Percentiles rank a stretch among this genome's conserved stretches.
Evolutionary conservation across 2,797 vertebrate species (phyloP).

Genomic region (Myotis planiceps): DNA sequence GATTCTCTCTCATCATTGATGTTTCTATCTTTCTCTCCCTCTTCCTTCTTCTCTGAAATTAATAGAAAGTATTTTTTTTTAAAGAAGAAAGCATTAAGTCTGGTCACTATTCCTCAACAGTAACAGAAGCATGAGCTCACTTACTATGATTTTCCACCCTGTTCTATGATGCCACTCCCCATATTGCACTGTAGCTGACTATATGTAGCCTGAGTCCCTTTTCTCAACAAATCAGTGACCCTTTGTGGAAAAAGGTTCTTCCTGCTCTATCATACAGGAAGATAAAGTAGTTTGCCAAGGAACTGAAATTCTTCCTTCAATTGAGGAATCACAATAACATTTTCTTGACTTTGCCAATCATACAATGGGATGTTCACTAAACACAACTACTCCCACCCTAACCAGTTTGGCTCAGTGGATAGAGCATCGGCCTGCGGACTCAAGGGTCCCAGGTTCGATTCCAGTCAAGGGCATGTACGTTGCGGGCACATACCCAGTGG

Average conservation of each 20-base stretch:
- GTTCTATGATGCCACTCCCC: neutral
- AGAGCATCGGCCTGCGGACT: too few species aligned
- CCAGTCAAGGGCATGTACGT: too few species aligned
- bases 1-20: neutral
- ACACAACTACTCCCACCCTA: neutral
- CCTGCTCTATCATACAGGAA: neutral
- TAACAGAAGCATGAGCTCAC: neutral
- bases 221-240: neutral
- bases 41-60: too few species aligned
- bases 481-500: too few species aligned
- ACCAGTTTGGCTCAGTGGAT: too few species aligned
- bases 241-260: neutral
- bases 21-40: too few species aligned
- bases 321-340: slow-evolving; percentile 6
- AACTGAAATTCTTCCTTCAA: neutral
- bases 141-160: neutral
- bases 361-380: neutral
- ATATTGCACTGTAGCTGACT: neutral
- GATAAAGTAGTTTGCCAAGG: neutral
- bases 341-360: slow-evolving; percentile 2
- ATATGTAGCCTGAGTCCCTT: neutral
- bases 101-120: neutral
- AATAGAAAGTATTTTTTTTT: too few species aligned
- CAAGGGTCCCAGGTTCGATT: too few species aligned
- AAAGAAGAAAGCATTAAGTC: neutral